Evolutionary conservation across 2,888 invertebrate genomes (phyloP).

Genomic region (Heteromyza rotundicornis): DNA sequence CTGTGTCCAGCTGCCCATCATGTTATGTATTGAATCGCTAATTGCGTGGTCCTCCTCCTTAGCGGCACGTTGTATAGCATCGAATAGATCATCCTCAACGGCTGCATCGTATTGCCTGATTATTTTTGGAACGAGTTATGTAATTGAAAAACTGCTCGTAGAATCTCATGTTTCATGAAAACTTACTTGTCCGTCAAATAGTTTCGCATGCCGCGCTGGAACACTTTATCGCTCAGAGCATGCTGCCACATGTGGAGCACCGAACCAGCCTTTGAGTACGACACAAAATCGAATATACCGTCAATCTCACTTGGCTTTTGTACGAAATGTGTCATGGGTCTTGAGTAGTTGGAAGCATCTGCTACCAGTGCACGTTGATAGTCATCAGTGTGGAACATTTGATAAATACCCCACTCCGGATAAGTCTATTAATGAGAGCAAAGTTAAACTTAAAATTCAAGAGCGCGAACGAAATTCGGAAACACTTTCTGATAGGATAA

Average conservation of each 20-base stretch:
- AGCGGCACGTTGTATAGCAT: constrained; percentile 45
- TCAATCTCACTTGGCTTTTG: constrained; percentile 82
- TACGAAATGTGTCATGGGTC: constrained; percentile 82
- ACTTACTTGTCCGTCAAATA: constrained; percentile 52
- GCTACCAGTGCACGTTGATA: constrained; percentile 74
- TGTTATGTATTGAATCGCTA: constrained; percentile 65
- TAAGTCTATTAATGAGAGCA: constrained; percentile 65
- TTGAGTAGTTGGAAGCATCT: constrained; percentile 77
- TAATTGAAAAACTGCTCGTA: neutral
- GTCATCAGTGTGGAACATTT: constrained; percentile 77
- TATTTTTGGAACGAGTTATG: too few relatives aligned
- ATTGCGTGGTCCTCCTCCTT: constrained; percentile 39
- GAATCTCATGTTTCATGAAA: too few relatives aligned
- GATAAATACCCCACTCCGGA: constrained; percentile 74
- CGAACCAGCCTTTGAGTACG: constrained; percentile 88
- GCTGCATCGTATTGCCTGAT: constrained; percentile 48
- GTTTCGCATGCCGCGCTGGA: constrained; percentile 50
- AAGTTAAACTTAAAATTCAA: neutral
- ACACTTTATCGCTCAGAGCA: constrained; percentile 52
- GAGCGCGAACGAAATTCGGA: neutral
- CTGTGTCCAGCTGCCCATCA: constrained; percentile 70
- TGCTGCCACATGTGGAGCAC: constrained; percentile 57
- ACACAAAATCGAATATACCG: constrained; percentile 82
- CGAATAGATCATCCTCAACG: constrained; percentile 49
- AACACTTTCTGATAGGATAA: neutral